Evolutionary conservation across 2,888 invertebrate genomes (phyloP).

Genomic region (Operophtera brumata): DNA sequence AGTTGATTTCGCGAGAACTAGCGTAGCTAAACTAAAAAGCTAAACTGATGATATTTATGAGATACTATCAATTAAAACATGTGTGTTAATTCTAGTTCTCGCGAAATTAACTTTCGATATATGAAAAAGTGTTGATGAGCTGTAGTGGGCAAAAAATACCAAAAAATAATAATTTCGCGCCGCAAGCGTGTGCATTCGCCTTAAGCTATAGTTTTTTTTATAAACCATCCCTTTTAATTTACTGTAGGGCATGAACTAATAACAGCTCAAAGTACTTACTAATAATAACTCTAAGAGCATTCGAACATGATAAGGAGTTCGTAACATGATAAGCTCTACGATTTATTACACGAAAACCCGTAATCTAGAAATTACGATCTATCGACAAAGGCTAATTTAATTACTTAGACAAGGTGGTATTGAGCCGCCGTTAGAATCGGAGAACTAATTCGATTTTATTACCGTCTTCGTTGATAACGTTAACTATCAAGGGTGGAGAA

Average conservation of each 20-base stretch:
- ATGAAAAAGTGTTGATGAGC: too few species aligned
- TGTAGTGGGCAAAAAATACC: too few species aligned
- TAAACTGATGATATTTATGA: too few species aligned
- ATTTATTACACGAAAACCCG: conserved; percentile 20
- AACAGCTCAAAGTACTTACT: conserved; percentile 31
- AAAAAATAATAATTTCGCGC: too few species aligned
- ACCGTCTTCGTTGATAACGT: conserved; percentile 45
- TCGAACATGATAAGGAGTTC: too few species aligned
- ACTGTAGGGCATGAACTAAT: conserved; percentile 28
- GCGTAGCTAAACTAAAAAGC: too few species aligned
- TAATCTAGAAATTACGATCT: conserved; percentile 23
- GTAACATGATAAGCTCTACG: conserved; percentile 32
- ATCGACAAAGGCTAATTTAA: conserved; percentile 38
- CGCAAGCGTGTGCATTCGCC: too few species aligned
- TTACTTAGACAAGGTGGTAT: conserved; percentile 29
- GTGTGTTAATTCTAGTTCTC: too few species aligned
- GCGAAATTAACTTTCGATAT: too few species aligned
- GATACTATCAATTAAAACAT: too few species aligned
- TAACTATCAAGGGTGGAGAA: conserved; percentile 43
- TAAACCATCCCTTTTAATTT: conserved; percentile 17
- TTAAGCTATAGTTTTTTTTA: background rate
- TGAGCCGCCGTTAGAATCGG: conserved; percentile 25
- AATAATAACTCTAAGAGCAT: conserved; percentile 33
- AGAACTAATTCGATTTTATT: conserved; percentile 36
- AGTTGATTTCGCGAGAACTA: too few species aligned